Evolutionary conservation across 2,888 invertebrate species (phyloP), one percentile per base, ranked within the genome.

Genomic region (Nymphalis c-album): DNA sequence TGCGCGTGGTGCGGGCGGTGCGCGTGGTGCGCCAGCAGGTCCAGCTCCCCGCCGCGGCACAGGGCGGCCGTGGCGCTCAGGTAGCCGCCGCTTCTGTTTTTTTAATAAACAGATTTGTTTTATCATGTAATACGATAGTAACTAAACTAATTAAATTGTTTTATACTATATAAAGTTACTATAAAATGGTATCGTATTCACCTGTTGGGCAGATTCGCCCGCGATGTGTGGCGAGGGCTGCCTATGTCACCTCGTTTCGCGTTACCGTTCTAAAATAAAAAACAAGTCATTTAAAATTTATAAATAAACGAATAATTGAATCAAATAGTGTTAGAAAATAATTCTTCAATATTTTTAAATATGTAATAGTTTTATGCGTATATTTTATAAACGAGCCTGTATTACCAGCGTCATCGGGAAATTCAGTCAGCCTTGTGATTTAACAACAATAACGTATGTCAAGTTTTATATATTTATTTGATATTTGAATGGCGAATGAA

Each of bases 11-110:
- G 80, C 60, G 71, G 69, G 72, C 69, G 72, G 62, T 76, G 78
- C 26, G 73, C 63, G 20, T 72, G 78, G 65, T 74, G 80, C 60
- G 83, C 78, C 5, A 85, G 75, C 62, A 91, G 77, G 79, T 91
- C 91, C 20, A 92, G 79, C 75, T 92, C 92, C 0, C 85, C 89
- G 75, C 92, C 91, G 72, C 90, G 87, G 18, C 84, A 85, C 22
- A 91, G 75, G 64, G 90, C 86, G 7, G 88, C 90, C 13, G 91
- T 91, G 16, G 91, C 91, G 16, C 82, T 82, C 31, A 87, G 78
- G 78, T 90, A 91, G 0, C 85, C 85, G 20, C 85, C 78, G 5
- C 86, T 84, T 65, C 83, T 85, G 61, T 13, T 0, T 26, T 50
- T 40, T 13, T n/a, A 13, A 60, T 26, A 48, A 20, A 31, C 7